Evolutionary conservation across 2,888 invertebrate genomes (phyloP).

Genomic region (Drosophila macrothrix): DNA sequence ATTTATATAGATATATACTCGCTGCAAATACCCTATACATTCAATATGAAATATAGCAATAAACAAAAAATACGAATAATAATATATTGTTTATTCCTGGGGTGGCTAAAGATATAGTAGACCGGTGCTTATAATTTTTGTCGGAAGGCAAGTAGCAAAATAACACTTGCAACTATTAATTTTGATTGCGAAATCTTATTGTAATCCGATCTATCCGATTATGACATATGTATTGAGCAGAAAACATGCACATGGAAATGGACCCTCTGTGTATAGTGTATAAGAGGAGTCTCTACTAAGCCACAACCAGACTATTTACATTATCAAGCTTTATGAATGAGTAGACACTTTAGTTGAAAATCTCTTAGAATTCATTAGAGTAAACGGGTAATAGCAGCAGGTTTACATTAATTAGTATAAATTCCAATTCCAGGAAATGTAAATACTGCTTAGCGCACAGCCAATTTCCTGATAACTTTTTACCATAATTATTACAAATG

Average conservation of each 20-base stretch:
- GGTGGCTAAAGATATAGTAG: not conserved
- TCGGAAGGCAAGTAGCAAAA: not conserved
- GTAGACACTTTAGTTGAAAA: not conserved
- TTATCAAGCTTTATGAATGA: constrained; percentile 16
- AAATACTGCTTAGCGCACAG: not conserved
- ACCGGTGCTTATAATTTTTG: not conserved
- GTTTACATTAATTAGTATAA: constrained; percentile 4
- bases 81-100: not conserved
- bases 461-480: not conserved
- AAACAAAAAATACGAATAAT: not conserved
- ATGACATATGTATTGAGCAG: not conserved
- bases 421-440: constrained; percentile 24
- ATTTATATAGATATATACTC: not conserved
- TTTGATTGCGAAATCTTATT: not conserved
- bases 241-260: not conserved
- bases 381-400: constrained; percentile 8
- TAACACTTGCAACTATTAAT: too few relatives aligned
- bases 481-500: not conserved
- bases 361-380: not conserved
- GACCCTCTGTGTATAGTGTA: not conserved
- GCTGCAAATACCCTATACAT: constrained; percentile 3
- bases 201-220: not conserved
- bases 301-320: not conserved
- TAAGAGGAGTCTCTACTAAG: not conserved
- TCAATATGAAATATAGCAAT: not conserved